Base-by-base conservation (phyloP, 2,797 vertebrate genomes). In the Pyrrhura leucotis region DNA sequence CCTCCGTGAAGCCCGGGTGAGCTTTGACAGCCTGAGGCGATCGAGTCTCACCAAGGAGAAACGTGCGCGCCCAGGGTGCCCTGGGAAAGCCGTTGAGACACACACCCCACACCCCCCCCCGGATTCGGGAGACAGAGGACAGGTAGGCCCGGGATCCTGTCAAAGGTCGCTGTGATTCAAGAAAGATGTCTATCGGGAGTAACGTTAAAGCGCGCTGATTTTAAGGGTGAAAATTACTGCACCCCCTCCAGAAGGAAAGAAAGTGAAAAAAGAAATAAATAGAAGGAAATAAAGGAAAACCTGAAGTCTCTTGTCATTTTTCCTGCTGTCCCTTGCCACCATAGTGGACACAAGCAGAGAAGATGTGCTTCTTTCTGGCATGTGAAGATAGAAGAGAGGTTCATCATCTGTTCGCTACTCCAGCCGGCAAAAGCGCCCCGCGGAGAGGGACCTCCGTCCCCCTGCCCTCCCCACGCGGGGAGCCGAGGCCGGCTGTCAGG, bases 91-190 rank as follows among this genome's bases (percentile, higher is more conserved):
- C 16, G 2, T 9, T 35, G 37, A 56, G 21, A 6, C 45, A 12
- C 44, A 35, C 35, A 9, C 5, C 44, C 4, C 45, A 11, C 42
- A 7, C 45, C 19, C 42, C 8, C 8, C 15, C 19, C 10, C 6
- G 1, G 4, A 6, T 4, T 26, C 7, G 10, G n/a, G 8, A 2
- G 1, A 40, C 10, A n/a, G 59, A 6, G 7, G 5, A 2, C 33
- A 90, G 12, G 35, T 44, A 85, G 61, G 74, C 40, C 56, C 20
- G 6, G 21, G 9, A 48, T 51, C 8, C 15, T 23, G 12, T 44
- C 31, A 69, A 62, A 86, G 35, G 39, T 44, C 3, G 1, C 6
- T 84, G 9, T 10, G 29, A 50, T 40, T 22, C 4, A 14, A 4
- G 39, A 50, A 42, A 18, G 19, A 21, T 39, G 28, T 3, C 3